Evolutionary conservation across 2,113 vertebrate species (phyloP).

Genomic region (Ammodytes marinus): DNA sequence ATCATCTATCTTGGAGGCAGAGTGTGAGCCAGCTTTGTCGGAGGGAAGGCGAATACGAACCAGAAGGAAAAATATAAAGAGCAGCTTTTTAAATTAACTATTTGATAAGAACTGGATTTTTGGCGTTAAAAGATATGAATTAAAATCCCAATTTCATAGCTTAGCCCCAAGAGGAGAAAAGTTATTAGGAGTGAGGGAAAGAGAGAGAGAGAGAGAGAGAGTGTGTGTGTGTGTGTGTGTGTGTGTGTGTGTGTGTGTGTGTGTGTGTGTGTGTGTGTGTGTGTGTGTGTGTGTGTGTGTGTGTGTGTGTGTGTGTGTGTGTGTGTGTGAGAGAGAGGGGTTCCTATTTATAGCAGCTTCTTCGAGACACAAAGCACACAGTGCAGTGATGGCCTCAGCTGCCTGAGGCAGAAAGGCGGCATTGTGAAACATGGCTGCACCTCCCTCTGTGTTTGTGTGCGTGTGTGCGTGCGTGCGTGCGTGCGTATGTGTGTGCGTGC

Average conservation of each 20-base stretch:
- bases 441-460: slow-evolving; percentile 40
- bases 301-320: neutral
- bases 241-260: neutral
- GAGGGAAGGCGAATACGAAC: neutral
- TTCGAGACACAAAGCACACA: slow-evolving; percentile 79
- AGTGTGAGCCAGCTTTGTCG: slow-evolving; percentile 2
- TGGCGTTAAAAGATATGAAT: slow-evolving; percentile 43
- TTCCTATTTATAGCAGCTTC: slow-evolving; percentile 81
- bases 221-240: neutral
- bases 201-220: too few relatives aligned
- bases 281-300: neutral
- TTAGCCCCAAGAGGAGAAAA: slow-evolving; percentile 30
- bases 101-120: slow-evolving; percentile 24
- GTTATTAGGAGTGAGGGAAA: slow-evolving; percentile 6
- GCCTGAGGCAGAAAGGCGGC: slow-evolving; percentile 74
- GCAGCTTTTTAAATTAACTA: slow-evolving; percentile 4
- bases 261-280: neutral
- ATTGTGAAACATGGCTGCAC: slow-evolving; percentile 69
- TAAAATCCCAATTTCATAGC: slow-evolving; percentile 48
- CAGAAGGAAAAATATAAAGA: neutral
- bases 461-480: slow-evolving; percentile 11
- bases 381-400: slow-evolving; percentile 74
- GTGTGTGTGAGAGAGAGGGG: slow-evolving; percentile 25
- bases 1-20: neutral
- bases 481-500: neutral